Base-by-base conservation (phyloP, 2,888 invertebrate species). In the Drosophila peninsularis region DNA sequence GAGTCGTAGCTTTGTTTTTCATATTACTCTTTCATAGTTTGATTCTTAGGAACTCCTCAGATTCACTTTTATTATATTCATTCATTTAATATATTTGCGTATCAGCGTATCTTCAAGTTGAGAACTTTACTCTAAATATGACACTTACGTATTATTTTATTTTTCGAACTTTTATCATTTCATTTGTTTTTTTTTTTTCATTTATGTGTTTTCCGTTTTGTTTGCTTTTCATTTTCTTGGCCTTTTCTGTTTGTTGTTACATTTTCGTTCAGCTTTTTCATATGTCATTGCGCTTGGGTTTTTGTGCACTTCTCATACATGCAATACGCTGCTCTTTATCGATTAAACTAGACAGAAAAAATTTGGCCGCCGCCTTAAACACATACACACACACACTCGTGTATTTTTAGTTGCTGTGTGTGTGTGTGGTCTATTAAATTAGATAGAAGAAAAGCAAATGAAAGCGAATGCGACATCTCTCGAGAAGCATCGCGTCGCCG, bases 301-400 rank as follows among this genome's bases (percentile, higher is more conserved):
- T 34, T 50, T 58, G 49, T 62, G 44, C 79, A 80, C 54, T 67
- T 70, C 55, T 37, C 47, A 50, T 66, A 19, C 61, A 47, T 70
- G 78, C 66, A 66, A 52, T 60, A 47, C 49, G 45, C 56, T 60
- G 69, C 61, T 60, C 39, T 68, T 80, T 89, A 89, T 85, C 83
- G 90, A 89, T 85, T 89, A 71, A 89, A 88, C 82, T 70, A 47
- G 58, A 13, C 55, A 64, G 49, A 47, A 66, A 19, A 68, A 52
- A 39, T 62, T 77, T 75, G 56, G 75, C 49, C 56, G 73, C 78
- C 74, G 74, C 74, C 74, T 77, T 53, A 57, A 75, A 58, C 54
- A 36, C 55, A 52, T 14, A 56, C 57, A 44, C 17, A 41, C 41
- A 53, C 30, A 41, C 24, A 41, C 39, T 6, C 27, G 7, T 49